Evolutionary conservation across 2,888 invertebrate genomes (phyloP).

Genomic region (Oscheius sp.): DNA sequence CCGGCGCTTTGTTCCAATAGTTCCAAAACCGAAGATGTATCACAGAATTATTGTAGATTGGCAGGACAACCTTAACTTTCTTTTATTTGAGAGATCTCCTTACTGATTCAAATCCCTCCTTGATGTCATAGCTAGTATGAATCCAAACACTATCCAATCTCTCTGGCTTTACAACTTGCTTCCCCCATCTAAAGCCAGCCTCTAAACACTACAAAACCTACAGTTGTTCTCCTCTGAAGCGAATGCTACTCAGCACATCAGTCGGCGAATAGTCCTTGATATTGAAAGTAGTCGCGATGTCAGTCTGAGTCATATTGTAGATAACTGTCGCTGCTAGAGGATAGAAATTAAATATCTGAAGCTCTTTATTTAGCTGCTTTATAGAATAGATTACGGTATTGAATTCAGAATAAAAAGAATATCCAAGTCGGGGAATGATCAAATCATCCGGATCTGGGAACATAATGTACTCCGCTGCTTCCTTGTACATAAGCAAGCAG

Average conservation of each 20-base stretch:
- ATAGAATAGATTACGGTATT: conserved; percentile 24
- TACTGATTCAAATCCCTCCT: conserved; percentile 36
- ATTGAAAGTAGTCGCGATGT: background rate
- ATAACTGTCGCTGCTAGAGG: conserved; percentile 48
- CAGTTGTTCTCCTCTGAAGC: conserved; percentile 22
- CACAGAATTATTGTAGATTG: conserved; percentile 40
- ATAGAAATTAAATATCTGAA: conserved; percentile 44
- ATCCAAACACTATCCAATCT: conserved; percentile 64
- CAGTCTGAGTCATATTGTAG: conserved; percentile 48
- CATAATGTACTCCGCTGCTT: conserved; percentile 56
- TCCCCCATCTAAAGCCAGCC: conserved; percentile 46
- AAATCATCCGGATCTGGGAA: conserved; percentile 62
- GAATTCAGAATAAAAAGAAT: conserved; percentile 58
- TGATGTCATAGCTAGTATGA: conserved; percentile 53
- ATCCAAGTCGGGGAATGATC: conserved; percentile 53
- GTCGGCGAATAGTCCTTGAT: conserved; percentile 10
- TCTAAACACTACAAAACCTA: too few relatives aligned
- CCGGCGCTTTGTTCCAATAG: conserved; percentile 10
- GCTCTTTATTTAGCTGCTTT: background rate
- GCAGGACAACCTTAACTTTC: conserved; percentile 35
- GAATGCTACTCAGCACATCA: background rate
- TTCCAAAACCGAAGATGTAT: conserved; percentile 51
- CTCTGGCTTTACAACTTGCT: conserved; percentile 48
- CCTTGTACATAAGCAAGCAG: conserved; percentile 62
- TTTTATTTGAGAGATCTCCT: background rate